Conservation (phyloP, 2,797 vertebrate genomes). For the Vireo griseus region DNA sequence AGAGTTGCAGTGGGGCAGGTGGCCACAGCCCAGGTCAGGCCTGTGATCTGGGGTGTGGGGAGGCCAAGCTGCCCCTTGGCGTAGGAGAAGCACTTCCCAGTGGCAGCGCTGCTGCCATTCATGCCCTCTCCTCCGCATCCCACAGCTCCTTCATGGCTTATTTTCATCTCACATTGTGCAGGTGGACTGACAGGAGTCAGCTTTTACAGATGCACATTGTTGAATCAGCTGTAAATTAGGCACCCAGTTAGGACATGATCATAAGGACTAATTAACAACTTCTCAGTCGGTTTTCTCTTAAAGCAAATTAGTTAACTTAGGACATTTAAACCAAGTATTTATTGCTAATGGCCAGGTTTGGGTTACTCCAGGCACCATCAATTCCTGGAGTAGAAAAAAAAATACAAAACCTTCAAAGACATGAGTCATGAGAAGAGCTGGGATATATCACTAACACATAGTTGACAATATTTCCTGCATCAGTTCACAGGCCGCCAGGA, state of each 20-base stretch:
- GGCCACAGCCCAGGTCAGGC: not conserved
- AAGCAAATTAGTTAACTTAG: not conserved
- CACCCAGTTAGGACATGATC: not conserved
- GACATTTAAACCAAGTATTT: not conserved
- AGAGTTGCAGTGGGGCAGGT: not conserved
- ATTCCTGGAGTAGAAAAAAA: not conserved
- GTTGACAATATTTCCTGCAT: conserved; percentile 54
- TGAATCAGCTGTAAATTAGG: not conserved
- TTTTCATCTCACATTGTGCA: not conserved
- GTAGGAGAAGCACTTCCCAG: not conserved
- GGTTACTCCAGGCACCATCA: not conserved
- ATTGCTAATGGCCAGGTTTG: not conserved
- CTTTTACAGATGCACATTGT: not conserved
- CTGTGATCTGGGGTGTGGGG: rapidly evolving
- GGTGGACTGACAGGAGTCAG: not conserved
- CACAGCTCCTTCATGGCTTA: rapidly evolving
- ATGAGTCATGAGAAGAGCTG: conserved; percentile 53
- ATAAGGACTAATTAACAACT: not conserved
- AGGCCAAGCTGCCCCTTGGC: not conserved
- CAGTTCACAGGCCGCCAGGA: not conserved
- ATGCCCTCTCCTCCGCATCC: not conserved
- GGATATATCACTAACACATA: conserved; percentile 57
- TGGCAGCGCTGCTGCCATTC: rapidly evolving
- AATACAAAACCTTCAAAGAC: not conserved
- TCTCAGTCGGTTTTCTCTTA: not conserved